Base-by-base conservation (phyloP, 2,113 vertebrate species). In the Motacilla alba region DNA sequence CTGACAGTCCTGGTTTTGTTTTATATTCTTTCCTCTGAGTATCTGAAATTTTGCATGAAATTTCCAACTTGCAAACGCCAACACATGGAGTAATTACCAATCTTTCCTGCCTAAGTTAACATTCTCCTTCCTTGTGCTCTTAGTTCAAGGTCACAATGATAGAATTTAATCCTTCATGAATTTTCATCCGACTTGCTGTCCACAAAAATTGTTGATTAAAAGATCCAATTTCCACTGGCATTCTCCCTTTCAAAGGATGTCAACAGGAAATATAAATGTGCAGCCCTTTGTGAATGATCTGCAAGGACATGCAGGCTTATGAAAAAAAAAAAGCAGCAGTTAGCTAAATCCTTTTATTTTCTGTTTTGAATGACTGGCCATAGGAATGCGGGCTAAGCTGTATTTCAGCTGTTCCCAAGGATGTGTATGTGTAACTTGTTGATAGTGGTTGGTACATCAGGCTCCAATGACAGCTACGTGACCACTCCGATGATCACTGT, bases 311-410 rank as follows among this genome's bases (percentile, higher is more conserved):
- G 84, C 85, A 89, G 63, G 73, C 86, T 73, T 86, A 72, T 62
- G 0, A 14, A 53, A 67, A 83, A 87, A 74, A 75, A 74, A 44
- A 43, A 37, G 6, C 20, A 85, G 77, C 80, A 93, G 94, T 96
- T 95, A 96, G 90, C 93, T 89, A 96, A 96, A 96, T 94, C 81
- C 89, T 93, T 93, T 96, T 88, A 55, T 80, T 95, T 96, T 96
- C 95, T 95, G 87, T 94, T 97, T 93, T 97, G 93, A 97, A 87
- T 97, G 95, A 94, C 91, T 97, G 94, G 94, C 90, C 94, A 93
- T 94, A 96, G 94, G 87, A 96, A 96, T 97, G 89, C 89, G 55
- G 84, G 94, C 77, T 92, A 84, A 91, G 95, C 92, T 87, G 83
- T 73, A 79, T 83, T 96, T 95, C 94, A 78, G 85, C 90, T 92